Evolutionary conservation across 2,113 vertebrate genomes (phyloP).

Genomic region (Bubalus kerabau): DNA sequence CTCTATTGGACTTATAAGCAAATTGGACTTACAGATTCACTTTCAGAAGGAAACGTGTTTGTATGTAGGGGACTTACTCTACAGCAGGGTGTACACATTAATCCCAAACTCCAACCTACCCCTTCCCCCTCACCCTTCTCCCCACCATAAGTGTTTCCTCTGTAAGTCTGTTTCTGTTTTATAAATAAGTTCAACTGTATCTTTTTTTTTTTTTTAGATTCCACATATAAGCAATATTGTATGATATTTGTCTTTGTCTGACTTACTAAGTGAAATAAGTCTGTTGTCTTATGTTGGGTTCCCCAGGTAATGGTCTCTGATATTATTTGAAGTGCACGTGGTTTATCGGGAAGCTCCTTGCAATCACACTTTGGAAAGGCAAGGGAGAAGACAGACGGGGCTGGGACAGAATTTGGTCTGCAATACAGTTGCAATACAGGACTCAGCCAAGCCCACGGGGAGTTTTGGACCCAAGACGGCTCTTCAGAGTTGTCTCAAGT

Average conservation of each 20-base stretch:
- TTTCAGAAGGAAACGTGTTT: not conserved
- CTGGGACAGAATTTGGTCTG: not conserved
- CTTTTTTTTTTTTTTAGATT: not conserved
- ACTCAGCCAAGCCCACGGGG: not conserved
- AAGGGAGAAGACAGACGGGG: not conserved
- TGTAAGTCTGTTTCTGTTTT: not conserved
- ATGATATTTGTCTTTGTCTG: not conserved
- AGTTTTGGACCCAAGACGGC: not conserved
- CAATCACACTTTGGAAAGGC: not conserved
- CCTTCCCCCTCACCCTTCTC: not conserved
- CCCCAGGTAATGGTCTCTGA: not conserved
- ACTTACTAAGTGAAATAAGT: not conserved
- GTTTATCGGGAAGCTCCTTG: not conserved
- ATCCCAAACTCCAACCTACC: not conserved
- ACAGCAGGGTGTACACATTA: not conserved
- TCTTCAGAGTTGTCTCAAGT: not conserved
- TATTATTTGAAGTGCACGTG: not conserved
- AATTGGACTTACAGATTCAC: not conserved
- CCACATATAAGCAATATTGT: not conserved
- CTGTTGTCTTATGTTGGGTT: not conserved
- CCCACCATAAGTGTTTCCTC: not conserved
- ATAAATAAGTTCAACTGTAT: not conserved
- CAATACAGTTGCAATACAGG: rapidly evolving
- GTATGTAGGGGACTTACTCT: not conserved
- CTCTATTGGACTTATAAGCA: not conserved